These are phyloP conservation scores for Pygmarrhopalites habei DNA, from an alignment of 1,140 invertebrate genomes.

Conservation along the genomic window DNA sequence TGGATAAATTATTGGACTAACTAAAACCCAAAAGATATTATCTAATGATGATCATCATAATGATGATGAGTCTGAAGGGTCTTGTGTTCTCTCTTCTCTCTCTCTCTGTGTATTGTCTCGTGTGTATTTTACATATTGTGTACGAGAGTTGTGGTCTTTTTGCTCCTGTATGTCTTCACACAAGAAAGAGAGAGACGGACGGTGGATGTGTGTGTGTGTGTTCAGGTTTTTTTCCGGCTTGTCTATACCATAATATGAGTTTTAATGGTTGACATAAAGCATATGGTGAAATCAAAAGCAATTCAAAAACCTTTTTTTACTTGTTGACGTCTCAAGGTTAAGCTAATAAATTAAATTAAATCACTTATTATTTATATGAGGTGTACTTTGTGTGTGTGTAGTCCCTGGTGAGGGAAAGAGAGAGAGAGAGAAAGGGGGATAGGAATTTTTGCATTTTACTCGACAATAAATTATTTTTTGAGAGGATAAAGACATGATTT, in stretches of 20 bases:
- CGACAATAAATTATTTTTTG: not conserved
- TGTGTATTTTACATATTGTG: too few species aligned
- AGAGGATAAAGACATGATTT: too few species aligned
- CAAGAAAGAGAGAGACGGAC: not conserved
- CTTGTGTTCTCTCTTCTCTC: too few species aligned
- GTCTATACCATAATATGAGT: not conserved
- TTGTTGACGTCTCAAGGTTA: slow-evolving; percentile 1
- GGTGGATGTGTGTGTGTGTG: not conserved
- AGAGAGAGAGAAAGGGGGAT: not conserved
- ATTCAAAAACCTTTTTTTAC: not conserved
- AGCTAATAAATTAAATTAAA: slow-evolving; percentile 7
- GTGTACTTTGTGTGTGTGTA: not conserved
- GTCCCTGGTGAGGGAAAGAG: not conserved
- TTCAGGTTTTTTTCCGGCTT: not conserved
- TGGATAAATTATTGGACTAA: slow-evolving; percentile 5
- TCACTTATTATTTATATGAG: not conserved
- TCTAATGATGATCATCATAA: not conserved
- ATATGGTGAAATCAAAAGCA: not conserved
- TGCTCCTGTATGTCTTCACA: not conserved
- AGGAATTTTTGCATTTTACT: not conserved
- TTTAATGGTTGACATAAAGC: not conserved
- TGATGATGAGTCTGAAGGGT: not conserved
- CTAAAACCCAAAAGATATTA: not conserved
- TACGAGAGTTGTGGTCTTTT: too few species aligned
- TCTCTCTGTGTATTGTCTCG: too few species aligned